Base-by-base conservation (phyloP, 2,113 vertebrate genomes). In the Pedionomus torquatus region DNA sequence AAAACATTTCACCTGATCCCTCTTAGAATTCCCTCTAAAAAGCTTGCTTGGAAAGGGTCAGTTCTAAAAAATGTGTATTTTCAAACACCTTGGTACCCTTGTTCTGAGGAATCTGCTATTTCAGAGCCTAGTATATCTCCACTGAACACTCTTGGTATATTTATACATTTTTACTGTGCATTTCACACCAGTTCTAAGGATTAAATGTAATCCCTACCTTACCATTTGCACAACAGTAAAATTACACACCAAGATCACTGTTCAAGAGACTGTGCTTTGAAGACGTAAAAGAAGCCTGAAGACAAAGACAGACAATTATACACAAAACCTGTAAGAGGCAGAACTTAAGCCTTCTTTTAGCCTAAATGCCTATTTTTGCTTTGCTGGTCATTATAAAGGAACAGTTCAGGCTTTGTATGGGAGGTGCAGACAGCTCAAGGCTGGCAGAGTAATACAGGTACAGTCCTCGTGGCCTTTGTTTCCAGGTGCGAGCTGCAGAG, bases 381-480 rank as follows among this genome's bases (percentile, higher is more conserved):
- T 82, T 90, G 63, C 79, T 71, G 89, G 20, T 93, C 90, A 97
- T 95, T 97, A 91, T 17, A 91, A 82, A 94, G 75, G 94, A 61
- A 39, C 76, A 95, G 89, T 60, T 55, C 68, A n/a, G 78, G 26
- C 81, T 92, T 64, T 89, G 76, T 78, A 71, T 83, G 94, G 64
- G 66, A 84, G 44, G 74, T 19, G 41, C 3, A 84, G 57, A 9
- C 55, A 88, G 83, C 77, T 77, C 83, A 77, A 5, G 46, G 81
- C 37, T 33, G 41, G 75, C 82, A 71, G 66, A 49, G 60, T 19
- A 89, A 83, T 7, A 7, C 76, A 49, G 72, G 28, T n/a, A 24
- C 54, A 57, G 58, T 37, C 87, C 76, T 64, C 61, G 30, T 12
- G 31, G 49, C 60, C 94, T 96, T 79, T 95, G 68, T 86, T 76